Conservation (phyloP, 64 coral and sea anemone species). For the Stichodactyla mertensii region DNA sequence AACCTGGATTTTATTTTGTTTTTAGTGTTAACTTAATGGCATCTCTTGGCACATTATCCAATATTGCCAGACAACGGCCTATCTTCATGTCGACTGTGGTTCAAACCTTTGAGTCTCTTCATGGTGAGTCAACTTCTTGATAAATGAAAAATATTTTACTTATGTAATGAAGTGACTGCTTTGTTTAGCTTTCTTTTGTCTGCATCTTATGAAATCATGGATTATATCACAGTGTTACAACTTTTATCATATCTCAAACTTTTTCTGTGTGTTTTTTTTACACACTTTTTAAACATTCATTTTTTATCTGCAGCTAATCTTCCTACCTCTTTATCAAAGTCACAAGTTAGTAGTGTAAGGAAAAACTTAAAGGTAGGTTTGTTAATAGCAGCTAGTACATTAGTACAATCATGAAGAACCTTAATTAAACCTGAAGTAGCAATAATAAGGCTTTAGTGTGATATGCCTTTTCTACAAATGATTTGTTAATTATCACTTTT, state of each 20-base stretch:
- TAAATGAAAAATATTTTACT: not conserved
- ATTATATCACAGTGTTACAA: no score
- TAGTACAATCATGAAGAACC: no score
- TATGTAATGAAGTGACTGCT: no score
- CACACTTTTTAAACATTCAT: not conserved
- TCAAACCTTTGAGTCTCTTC: slow-evolving; percentile 93
- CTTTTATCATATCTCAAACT: no score
- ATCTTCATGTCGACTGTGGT: slow-evolving; percentile 96
- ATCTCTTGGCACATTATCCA: slow-evolving; percentile 84
- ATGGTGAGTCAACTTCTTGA: slow-evolving; percentile 42
- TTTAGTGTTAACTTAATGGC: slow-evolving; percentile 98
- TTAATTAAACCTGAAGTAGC: no score
- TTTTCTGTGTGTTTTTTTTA: no score
- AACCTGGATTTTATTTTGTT: not conserved
- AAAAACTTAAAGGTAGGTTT: slow-evolving; percentile 89
- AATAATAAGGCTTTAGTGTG: no score
- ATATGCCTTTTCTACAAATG: no score
- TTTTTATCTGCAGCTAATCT: slow-evolving; percentile 69
- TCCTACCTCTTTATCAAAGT: slow-evolving; percentile 89
- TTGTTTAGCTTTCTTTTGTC: no score
- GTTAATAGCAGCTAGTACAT: no score
- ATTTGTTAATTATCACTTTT: no score
- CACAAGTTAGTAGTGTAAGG: slow-evolving; percentile 99
- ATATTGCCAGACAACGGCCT: slow-evolving; percentile 91
- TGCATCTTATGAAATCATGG: no score